Evolutionary conservation across 2,888 invertebrate species (phyloP).

Genomic region (Cinara cedri): DNA sequence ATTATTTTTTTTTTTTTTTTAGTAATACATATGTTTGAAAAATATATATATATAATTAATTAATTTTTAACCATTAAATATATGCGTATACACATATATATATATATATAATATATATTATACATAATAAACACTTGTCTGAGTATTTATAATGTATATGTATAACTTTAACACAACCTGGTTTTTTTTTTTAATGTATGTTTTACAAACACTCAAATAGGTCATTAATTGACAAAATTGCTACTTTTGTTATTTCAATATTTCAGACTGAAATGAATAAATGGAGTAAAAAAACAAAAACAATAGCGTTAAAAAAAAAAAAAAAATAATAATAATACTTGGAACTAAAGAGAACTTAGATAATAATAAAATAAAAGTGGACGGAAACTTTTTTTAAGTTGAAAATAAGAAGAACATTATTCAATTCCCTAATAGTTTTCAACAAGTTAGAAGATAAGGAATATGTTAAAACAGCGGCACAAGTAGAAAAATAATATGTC

Average conservation of each 20-base stretch:
- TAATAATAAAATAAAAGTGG: slow-evolving; percentile 37
- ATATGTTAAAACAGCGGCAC: slow-evolving; percentile 9
- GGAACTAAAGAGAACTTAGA: slow-evolving; percentile 36
- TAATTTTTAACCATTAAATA: slow-evolving; percentile 32
- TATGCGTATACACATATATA: slow-evolving; percentile 22
- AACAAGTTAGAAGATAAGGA: slow-evolving; percentile 10
- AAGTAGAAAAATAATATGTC: slow-evolving; percentile 25
- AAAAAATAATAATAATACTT: slow-evolving; percentile 1
- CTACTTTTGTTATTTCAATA: slow-evolving; percentile 29
- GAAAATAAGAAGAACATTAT: slow-evolving; percentile 34
- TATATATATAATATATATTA: neutral
- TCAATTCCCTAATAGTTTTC: slow-evolving; percentile 2
- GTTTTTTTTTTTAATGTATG: slow-evolving; percentile 25
- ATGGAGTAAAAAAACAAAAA: slow-evolving; percentile 7
- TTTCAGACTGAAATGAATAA: neutral
- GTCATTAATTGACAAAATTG: slow-evolving; percentile 45
- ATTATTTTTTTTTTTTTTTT: slow-evolving; percentile 12
- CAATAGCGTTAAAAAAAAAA: slow-evolving; percentile 18
- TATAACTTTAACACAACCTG: slow-evolving; percentile 36
- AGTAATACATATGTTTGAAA: slow-evolving; percentile 26
- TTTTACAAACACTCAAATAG: slow-evolving; percentile 23
- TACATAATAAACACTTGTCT: slow-evolving; percentile 27
- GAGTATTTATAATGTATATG: slow-evolving; percentile 22
- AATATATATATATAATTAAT: slow-evolving; percentile 38
- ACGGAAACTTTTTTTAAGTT: slow-evolving; percentile 48